Conservation (phyloP, 2,888 invertebrate species). For the Erebia epiphron region DNA sequence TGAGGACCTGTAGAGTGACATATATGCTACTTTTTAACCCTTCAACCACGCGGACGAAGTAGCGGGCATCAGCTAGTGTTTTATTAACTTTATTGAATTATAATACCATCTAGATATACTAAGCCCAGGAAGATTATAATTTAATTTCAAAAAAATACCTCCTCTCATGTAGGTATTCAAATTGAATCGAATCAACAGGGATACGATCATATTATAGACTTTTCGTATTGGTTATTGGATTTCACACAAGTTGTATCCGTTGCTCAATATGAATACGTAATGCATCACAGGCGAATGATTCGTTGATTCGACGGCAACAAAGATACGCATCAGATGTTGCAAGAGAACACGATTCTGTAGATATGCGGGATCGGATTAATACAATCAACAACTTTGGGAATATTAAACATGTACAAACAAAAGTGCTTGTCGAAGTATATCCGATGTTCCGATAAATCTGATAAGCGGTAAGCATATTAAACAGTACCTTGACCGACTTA, state of each 20-base stretch:
- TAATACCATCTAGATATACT: too few species aligned
- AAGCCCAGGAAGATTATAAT: background rate
- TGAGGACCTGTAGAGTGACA: too few species aligned
- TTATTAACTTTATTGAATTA: too few species aligned
- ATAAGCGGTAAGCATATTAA: slow-evolving; percentile 15
- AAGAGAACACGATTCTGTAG: slow-evolving; percentile 55
- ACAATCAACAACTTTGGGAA: slow-evolving; percentile 31
- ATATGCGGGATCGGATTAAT: slow-evolving; percentile 35
- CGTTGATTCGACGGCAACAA: slow-evolving; percentile 69
- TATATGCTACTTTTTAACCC: too few species aligned
- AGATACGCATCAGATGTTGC: slow-evolving; percentile 77
- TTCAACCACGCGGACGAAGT: too few species aligned
- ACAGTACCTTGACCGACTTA: too few species aligned
- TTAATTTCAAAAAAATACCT: background rate
- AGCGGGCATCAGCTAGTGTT: too few species aligned
- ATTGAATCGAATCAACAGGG: slow-evolving; percentile 9
- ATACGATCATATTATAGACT: slow-evolving; percentile 17
- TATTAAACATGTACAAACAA: slow-evolving; percentile 17
- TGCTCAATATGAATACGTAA: slow-evolving; percentile 74
- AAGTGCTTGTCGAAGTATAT: slow-evolving; percentile 1
- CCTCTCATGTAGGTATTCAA: slow-evolving; percentile 10
- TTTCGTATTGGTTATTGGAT: slow-evolving; percentile 30
- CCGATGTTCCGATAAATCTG: background rate
- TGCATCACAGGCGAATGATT: slow-evolving; percentile 68
- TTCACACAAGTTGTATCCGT: slow-evolving; percentile 70